Evolutionary conservation across 1,140 invertebrate genomes (phyloP).

Genomic region (Hylyphantes graminicola): DNA sequence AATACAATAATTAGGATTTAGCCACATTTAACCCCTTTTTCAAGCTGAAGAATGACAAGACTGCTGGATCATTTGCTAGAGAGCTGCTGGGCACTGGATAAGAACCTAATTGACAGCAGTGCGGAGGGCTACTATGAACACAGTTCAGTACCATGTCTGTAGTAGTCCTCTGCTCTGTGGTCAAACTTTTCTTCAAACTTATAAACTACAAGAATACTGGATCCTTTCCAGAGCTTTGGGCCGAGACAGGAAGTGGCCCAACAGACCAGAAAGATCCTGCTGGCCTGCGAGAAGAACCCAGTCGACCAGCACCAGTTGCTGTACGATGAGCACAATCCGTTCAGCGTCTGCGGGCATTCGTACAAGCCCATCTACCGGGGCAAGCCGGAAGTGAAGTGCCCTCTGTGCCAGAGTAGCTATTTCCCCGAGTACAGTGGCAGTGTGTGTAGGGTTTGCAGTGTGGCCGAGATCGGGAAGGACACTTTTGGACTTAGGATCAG

Average conservation of each 20-base stretch:
- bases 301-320: conserved; percentile 87
- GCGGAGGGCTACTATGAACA: too few species aligned
- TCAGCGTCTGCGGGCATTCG: conserved; percentile 89
- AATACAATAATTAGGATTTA: too few species aligned
- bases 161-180: too few species aligned
- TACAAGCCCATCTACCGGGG: conserved; percentile 96
- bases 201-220: conserved; percentile 97
- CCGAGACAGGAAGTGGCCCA: conserved; percentile 93
- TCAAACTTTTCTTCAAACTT: conserved; percentile 97
- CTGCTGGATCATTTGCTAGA: conserved; percentile 92
- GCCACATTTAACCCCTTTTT: conserved; percentile 98
- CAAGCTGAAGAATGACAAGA: conserved; percentile 97
- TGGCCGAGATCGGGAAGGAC: conserved; percentile 92
- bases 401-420: conserved; percentile 91
- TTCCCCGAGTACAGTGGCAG: conserved; percentile 87
- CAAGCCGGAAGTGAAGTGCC: conserved; percentile 93
- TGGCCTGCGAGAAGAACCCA: conserved; percentile 90
- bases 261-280: conserved; percentile 93
- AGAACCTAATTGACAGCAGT: too few species aligned
- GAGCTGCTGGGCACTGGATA: conserved; percentile 90
- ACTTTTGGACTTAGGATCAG: conserved; percentile 64
- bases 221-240: conserved; percentile 93
- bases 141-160: too few species aligned
- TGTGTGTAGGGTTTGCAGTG: conserved; percentile 87
- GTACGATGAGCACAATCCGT: conserved; percentile 99